Base-by-base conservation (phyloP, 2,888 invertebrate genomes). In the Parnassius apollo region DNA sequence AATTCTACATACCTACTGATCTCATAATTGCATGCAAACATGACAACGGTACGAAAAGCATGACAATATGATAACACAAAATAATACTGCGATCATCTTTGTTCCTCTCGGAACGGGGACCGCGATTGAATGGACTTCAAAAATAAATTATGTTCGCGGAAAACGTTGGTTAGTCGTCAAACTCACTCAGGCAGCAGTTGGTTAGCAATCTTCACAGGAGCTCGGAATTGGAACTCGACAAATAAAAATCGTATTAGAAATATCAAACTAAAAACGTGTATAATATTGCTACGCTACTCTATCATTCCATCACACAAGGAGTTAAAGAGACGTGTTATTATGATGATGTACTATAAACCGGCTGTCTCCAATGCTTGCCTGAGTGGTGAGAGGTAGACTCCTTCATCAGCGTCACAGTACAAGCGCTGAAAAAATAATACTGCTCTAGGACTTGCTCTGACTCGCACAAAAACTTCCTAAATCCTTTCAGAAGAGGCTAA, bases 371-470 rank as follows among this genome's bases (percentile, higher is more conserved):
- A 90, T 89, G 94, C 95, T 95, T 95, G 95, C 95, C 95, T 95
- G 93, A 95, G 93, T 93, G 95, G 94, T 88, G 94, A 94, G 93
- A 94, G 94, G 93, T 94, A 94, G 93, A 93, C 94, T 93, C 93
- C 93, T 92, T 93, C 93, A 92, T 95, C 95, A 92, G 93, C 93
- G 92, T 93, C 93, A 90, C 88, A 91, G 93, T 94, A 94, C 94
- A 94, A 94, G 94, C 94, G 95, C 95, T 95, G 95, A 89, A 95
- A 95, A 94, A 94, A 94, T 93, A 93, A 93, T 79, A 82, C 78
- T 82, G 83, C 85, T 88, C 90, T 82, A 80, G 81, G 87, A 83
- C 80, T 83, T 88, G 93, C 87, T 86, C 87, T 86, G 85, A 89
- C 83, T 84, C 80, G 80, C 77, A 75, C 70, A 71, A n/a, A 62